Percentiles rank a stretch among this genome's conserved stretches.
Evolutionary conservation across 2,888 invertebrate species (phyloP).

Genomic region (Phanerotoma sp.): DNA sequence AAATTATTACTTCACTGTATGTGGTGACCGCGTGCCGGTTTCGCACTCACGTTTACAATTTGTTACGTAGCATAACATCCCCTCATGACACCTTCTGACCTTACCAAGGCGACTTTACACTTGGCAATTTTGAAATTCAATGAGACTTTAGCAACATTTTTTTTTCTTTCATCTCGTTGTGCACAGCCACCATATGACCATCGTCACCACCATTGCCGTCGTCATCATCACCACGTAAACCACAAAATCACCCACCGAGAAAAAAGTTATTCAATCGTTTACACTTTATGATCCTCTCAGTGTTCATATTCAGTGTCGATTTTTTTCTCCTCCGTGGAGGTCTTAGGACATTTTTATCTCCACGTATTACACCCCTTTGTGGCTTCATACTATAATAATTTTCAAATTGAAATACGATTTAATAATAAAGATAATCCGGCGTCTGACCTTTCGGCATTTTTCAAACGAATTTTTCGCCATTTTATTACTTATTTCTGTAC

Average conservation of each 20-base stretch:
- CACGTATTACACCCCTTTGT: slow-evolving; percentile 9
- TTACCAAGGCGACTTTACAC: slow-evolving; percentile 41
- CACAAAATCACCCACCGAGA: slow-evolving; percentile 20
- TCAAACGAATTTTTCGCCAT: background rate
- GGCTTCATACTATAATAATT: slow-evolving; percentile 10
- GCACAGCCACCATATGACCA: slow-evolving; percentile 6
- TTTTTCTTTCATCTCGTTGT: slow-evolving; percentile 6
- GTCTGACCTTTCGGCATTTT: slow-evolving; percentile 15
- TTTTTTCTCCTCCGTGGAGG: slow-evolving; percentile 14
- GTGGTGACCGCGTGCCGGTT: slow-evolving; percentile 35
- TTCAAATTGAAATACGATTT: slow-evolving; percentile 6
- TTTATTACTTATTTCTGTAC: no score
- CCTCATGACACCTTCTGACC: slow-evolving; percentile 43
- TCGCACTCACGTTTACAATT: slow-evolving; percentile 30
- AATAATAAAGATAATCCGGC: background rate
- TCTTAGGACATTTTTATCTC: slow-evolving; percentile 9
- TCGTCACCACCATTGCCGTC: slow-evolving; percentile 14
- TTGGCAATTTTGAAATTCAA: slow-evolving; percentile 31
- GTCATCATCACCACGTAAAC: slow-evolving; percentile 20
- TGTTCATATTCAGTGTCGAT: slow-evolving; percentile 5
- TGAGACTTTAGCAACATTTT: slow-evolving; percentile 21
- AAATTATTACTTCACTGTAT: slow-evolving; percentile 50
- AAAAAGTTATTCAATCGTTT: slow-evolving; percentile 25
- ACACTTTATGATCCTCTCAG: slow-evolving; percentile 19
- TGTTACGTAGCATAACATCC: slow-evolving; percentile 37